Base-by-base conservation (phyloP, 2,888 invertebrate species). In the Orthosia gothica region DNA sequence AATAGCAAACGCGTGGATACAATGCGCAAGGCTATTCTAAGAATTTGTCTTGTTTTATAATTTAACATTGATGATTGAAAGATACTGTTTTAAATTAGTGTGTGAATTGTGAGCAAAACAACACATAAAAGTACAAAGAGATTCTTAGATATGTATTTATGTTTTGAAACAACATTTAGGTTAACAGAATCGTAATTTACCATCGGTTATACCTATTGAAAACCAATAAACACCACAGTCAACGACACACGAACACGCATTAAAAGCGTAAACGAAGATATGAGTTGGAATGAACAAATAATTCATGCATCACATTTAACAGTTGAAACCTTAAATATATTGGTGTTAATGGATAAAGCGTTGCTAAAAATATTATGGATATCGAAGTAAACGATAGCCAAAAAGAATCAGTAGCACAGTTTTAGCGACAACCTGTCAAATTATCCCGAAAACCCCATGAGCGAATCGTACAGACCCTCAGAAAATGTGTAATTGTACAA, bases 1-100 rank as follows among this genome's bases (percentile, higher is more conserved):
- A 95, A 96, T 95, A 95, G 95, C 95, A 92, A 95, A 94, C 93
- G 94, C 92, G 92, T 95, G 93, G 93, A 94, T 94, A 95, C 94
- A 95, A 95, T 94, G 90, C 92, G 95, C 94, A 94, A 95, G 93
- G 93, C 89, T 95, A 94, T 95, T 95, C 93, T 89, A 84, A 93
- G 94, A 94, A 95, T 93, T 92, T 91, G 91, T 92, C 91, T 93
- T 92, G 91, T 95, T 94, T 95, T 93, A 93, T 94, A 93, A 93
- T 92, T 91, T 91, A 80, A 89, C 89, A 91, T 88, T 89, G 92
- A 92, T 93, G 92, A 94, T 93, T 93, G 93, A 92, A 93, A 90
- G 90, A 92, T 92, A 90, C 89, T 89, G 91, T 91, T 94, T 93
- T 89, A 92, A 93, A 94, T 92, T 89, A 90, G 89, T 89, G 87